phyloP scores from a whole-genome alignment of 2,113 vertebrate species.

The Circaetus cinerascens region DNA sequence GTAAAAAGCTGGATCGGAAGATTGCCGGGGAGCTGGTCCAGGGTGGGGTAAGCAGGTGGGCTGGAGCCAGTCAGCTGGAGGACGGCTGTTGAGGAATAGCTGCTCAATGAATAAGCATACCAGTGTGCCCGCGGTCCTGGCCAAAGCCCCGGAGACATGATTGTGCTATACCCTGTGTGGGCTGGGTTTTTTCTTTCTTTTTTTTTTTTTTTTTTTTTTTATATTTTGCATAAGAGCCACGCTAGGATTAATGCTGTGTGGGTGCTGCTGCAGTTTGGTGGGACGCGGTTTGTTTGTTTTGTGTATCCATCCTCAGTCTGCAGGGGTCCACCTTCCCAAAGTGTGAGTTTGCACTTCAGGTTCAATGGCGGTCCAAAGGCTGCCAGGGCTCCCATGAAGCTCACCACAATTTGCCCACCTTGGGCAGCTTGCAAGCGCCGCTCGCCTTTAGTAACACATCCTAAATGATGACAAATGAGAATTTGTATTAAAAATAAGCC shows the following conservation, averaged over 20 bases:
- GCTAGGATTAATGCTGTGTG: neutral
- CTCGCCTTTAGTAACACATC: neutral
- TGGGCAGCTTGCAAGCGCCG: neutral
- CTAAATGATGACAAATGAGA: neutral
- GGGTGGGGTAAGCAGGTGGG: neutral
- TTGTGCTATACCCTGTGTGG: neutral
- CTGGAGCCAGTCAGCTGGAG: neutral
- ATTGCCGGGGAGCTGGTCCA: neutral
- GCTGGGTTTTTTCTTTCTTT: neutral
- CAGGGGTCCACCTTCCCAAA: neutral
- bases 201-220: neutral
- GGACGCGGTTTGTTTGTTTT: neutral
- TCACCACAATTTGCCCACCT: neutral
- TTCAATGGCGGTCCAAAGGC: neutral
- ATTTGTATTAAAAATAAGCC: neutral
- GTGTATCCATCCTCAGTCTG: neutral
- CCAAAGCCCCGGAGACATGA: neutral
- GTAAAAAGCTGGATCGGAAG: neutral
- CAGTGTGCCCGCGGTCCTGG: accelerated
- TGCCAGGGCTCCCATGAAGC: neutral
- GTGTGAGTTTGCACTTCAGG: neutral
- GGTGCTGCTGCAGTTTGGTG: neutral
- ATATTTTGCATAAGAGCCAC: neutral
- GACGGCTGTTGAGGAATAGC: neutral
- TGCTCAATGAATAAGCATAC: neutral